Evolutionary conservation across 2,797 vertebrate species (phyloP).

Genomic region (Rhynchonycteris naso): DNA sequence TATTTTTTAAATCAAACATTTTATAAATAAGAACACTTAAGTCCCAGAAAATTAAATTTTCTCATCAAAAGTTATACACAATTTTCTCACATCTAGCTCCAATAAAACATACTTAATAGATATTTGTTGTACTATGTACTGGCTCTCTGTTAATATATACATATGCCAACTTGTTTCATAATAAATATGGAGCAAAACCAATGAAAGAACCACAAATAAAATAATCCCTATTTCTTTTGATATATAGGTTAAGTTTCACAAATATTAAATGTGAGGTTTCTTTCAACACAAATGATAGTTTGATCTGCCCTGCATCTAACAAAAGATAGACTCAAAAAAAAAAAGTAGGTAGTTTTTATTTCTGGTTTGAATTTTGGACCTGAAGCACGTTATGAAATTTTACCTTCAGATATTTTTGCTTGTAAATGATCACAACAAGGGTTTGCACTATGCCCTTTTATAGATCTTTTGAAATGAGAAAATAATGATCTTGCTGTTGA

Average conservation of each 20-base stretch:
- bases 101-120: background rate
- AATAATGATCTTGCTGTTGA: constrained; percentile 41
- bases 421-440: constrained; percentile 22
- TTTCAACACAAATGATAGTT: background rate
- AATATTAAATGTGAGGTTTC: background rate
- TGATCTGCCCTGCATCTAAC: background rate
- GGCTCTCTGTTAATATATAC: background rate
- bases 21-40: background rate
- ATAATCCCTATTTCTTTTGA: background rate
- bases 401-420: constrained; percentile 50
- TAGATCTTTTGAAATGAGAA: constrained; percentile 56
- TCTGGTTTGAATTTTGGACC: background rate
- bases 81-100: background rate
- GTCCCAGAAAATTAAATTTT: background rate
- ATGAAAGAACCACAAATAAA: background rate
- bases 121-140: background rate
- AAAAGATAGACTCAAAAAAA: background rate
- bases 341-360: background rate
- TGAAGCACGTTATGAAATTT: background rate
- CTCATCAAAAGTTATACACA: background rate
- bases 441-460: background rate
- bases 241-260: background rate
- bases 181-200: background rate
- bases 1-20: background rate
- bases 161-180: background rate